These are phyloP conservation scores for Hanleya hanleyi DNA, from an alignment of 2,888 invertebrate genomes.

Conservation along the genomic window DNA sequence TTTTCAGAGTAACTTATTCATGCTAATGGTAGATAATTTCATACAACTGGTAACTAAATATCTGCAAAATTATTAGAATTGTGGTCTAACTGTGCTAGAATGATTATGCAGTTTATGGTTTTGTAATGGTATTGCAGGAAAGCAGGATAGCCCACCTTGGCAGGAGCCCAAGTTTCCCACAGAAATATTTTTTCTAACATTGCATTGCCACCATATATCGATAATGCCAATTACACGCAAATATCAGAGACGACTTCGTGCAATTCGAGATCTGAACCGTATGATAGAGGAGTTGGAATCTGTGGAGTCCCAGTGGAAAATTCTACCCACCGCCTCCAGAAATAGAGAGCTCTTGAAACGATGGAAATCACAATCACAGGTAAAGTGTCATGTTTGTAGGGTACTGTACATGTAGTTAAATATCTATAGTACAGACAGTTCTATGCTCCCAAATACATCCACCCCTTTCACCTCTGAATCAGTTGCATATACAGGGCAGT, in stretches of 20 bases:
- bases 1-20: no score
- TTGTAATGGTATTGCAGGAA: no score
- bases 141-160: constrained; percentile 75
- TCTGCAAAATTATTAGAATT: no score
- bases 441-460: no score
- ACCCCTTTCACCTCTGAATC: no score
- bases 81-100: no score
- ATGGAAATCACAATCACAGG: constrained; percentile 90
- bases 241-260: constrained; percentile 83
- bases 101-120: no score
- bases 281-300: constrained; percentile 72
- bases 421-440: no score
- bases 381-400: constrained; percentile 34
- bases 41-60: no score
- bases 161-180: constrained; percentile 93
- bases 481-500: no score
- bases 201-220: constrained; percentile 94
- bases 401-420: no score
- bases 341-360: constrained; percentile 88
- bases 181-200: constrained; percentile 96
- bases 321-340: constrained; percentile 72
- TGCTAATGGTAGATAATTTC: no score
- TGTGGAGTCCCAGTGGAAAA: constrained; percentile 76
- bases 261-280: constrained; percentile 86
- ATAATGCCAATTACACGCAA: constrained; percentile 91